Evolutionary conservation across 1,140 invertebrate genomes (phyloP).

Genomic region (Capitella teleta): DNA sequence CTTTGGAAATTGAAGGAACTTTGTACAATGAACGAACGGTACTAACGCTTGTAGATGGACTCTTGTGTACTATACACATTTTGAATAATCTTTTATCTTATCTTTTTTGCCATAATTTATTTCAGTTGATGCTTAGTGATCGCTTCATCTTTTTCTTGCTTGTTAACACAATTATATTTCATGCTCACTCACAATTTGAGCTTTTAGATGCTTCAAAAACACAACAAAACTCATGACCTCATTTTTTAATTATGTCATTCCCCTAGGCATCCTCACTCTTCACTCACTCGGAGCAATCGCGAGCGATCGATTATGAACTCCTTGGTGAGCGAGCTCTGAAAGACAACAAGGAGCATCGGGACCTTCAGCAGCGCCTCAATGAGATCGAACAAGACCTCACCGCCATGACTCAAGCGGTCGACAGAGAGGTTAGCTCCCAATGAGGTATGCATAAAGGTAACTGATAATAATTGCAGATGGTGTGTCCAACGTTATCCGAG

Average conservation of each 20-base stretch:
- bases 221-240: conserved; percentile 1
- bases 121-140: too few species aligned
- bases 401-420: conserved; percentile 15
- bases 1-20: too few species aligned
- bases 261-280: background rate
- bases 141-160: background rate
- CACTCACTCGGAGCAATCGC: background rate
- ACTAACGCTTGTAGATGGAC: too few species aligned
- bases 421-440: conserved; percentile 1
- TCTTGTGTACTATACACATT: too few species aligned
- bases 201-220: background rate
- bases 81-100: too few species aligned
- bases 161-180: conserved; percentile 1
- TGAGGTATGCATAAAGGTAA: background rate
- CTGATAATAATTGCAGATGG: conserved; percentile 13
- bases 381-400: conserved; percentile 24
- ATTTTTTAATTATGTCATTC: background rate
- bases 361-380: conserved; percentile 20
- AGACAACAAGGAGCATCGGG: conserved; percentile 28
- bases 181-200: background rate
- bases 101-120: too few species aligned
- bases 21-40: too few species aligned
- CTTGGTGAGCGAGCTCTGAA: conserved; percentile 26
- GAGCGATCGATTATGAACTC: conserved; percentile 16
- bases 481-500: conserved; percentile 17